A percentile compares a stretch with the other conserved stretches of the same genome.
phyloP scores from a whole-genome alignment of 2,888 invertebrate genomes.

The Dolomedes plantarius region DNA sequence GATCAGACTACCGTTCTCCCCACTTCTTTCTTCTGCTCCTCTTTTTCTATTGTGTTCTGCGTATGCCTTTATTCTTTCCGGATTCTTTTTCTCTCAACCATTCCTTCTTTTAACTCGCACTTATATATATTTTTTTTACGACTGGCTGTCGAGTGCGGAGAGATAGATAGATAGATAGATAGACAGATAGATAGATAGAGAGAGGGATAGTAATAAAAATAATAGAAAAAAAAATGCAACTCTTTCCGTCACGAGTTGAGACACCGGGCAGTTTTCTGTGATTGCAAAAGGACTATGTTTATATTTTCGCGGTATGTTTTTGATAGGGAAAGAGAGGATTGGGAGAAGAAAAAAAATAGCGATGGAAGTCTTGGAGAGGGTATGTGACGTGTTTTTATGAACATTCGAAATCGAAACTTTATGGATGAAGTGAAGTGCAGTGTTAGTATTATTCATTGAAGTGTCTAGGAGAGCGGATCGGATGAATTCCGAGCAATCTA shows the following conservation, averaged over 20 bases:
- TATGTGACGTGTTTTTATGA: neutral
- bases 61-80: neutral
- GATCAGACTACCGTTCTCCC: neutral
- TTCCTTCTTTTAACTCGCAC: neutral
- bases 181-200: too few relatives aligned
- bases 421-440: too few relatives aligned
- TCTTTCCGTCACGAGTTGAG: neutral
- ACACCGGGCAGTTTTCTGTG: neutral
- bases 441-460: too few relatives aligned
- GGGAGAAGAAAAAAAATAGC: too few relatives aligned
- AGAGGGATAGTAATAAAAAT: too few relatives aligned
- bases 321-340: too few relatives aligned
- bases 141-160: neutral
- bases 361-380: neutral
- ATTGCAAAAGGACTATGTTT: neutral
- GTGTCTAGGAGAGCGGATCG: too few relatives aligned
- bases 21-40: neutral
- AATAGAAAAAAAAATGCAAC: neutral
- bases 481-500: too few relatives aligned
- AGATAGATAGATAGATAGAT: too few relatives aligned
- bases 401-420: neutral
- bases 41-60: neutral
- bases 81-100: neutral
- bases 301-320: too few relatives aligned
- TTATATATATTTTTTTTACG: conserved; percentile 1